Percentiles rank a stretch among this genome's conserved stretches.
These are phyloP conservation scores for Notamacropus eugenii DNA, from an alignment of 2,797 vertebrate species.

Conservation along the genomic window DNA sequence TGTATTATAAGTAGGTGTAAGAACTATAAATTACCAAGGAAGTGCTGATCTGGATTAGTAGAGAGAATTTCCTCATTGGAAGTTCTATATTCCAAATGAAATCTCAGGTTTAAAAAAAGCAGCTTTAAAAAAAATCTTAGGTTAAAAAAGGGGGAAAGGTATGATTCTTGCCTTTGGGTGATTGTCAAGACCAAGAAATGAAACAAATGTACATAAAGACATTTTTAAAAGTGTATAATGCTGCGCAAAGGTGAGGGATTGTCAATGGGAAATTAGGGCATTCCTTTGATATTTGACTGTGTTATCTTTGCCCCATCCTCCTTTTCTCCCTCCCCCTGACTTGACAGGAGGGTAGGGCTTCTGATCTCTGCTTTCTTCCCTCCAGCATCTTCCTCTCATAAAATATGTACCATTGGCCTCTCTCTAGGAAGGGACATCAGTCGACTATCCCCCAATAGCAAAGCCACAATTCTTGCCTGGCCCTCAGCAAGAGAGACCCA, in stretches of 20 bases:
- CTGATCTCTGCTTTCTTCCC: background rate
- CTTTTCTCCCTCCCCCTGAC: background rate
- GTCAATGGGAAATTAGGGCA: background rate
- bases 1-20: background rate
- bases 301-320: background rate
- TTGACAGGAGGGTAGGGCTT: background rate
- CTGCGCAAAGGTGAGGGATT: background rate
- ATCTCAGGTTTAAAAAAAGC: background rate
- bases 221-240: background rate
- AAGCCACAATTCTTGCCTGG: background rate
- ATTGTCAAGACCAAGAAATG: background rate
- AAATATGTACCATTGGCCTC: background rate
- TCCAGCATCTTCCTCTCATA: background rate
- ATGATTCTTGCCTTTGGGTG: background rate
- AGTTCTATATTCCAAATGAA: background rate
- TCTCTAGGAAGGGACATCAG: background rate
- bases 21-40: background rate
- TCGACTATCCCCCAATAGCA: background rate
- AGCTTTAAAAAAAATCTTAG: background rate
- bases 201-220: background rate
- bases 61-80: background rate
- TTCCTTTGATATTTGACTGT: conserved; percentile 43
- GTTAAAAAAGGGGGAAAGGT: background rate
- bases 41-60: background rate
- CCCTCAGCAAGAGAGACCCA: background rate